Base-by-base conservation (phyloP, 1,140 invertebrate species). In the Nasonia giraulti region DNA sequence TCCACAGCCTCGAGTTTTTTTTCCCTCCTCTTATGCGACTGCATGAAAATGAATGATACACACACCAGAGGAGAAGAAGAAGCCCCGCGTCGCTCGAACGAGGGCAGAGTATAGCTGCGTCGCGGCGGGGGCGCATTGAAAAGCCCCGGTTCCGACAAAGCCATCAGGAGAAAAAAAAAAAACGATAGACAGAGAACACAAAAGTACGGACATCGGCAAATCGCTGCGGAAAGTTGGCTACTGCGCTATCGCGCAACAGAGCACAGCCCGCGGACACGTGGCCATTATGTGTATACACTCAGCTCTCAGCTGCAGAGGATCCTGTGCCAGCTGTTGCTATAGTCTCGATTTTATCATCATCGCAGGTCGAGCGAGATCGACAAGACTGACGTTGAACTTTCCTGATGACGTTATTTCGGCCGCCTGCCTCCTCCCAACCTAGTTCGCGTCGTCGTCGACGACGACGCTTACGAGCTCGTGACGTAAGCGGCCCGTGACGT, bases 401-500 rank as follows among this genome's bases (percentile, higher is more conserved):
- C 17, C 27, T 40, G 37, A 50, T 44, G 37, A 44, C n/a, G 10
- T 23, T 76, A 44, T 66, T n/a, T 23, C 50, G 76, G 17, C n/a
- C 23, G 10, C 4, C 17, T 17, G 2, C 20, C 20, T 27, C 20
- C 7, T 23, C 37, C 14, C n/a, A 77, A 77, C 14, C 75, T 77
- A 77, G 14, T 77, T 79, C n/a, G 62, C 68, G 20, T 47, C 12
- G 20, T 17, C 27, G 55, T 40, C 44, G n/a, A 33, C 33, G 33
- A 33, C 2, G 33, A 2, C 33, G 33, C 33, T 33, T 33, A 33
- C 5, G n/a, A 31, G 69, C 69, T 3, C 10, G 79, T 80, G 68
- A 71, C 79, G 79, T 71, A 69, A 80, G 66, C 20, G 2, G n/a
- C 20, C 31, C n/a, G 5, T 80, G 79, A 80, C 79, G 79, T 80